Evolutionary conservation across 2,888 invertebrate species (phyloP), one percentile per base, ranked within the genome.

Genomic region (Nomada fabriciana): DNA sequence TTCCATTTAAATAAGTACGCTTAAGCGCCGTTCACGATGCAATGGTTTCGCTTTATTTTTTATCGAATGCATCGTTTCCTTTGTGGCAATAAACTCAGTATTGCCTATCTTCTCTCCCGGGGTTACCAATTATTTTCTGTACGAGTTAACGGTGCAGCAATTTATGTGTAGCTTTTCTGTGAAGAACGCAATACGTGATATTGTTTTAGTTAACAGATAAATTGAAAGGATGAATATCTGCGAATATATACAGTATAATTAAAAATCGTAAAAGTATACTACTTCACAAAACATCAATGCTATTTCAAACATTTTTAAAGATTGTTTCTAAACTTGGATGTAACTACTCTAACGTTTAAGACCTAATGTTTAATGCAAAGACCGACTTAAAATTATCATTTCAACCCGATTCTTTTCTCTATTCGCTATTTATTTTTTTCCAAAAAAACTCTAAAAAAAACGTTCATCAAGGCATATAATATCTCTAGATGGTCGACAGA

Each of bases 1-100:
- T 42, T 18, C 59, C 15, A 43, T 25, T 50, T 42, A 53, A 61
- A 15, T 60, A 52, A 60, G 23, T n/a, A 59, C 68, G 47, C 42
- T 69, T 60, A 53, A 61, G 61, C 52, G 50, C 59, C 4, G 50
- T 11, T 11, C 74, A 50, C 47, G 50, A 68, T 59, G 60, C 42
- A 59, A 47, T 1, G 59, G 59, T 11, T 42, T 36, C 52, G 50
- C 50, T 20, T 52, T 59, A 68, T 68, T 59, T 68, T 74, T n/a
- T 23, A 59, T 43, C 13, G 42, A 42, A 59, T 13, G 1, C 59
- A n/a, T 25, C 23, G 20, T 15, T 9, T 60, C 25, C 50, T 42
- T 68, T 15, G 13, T 18, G 25, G 36, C 47, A 65, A 47, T 29
- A 15, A 50, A 29, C 29, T 52, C 65, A n/a, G 29, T 3, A 20